Conservation (phyloP, 2,797 vertebrate species). For the Muscicapa striata region DNA sequence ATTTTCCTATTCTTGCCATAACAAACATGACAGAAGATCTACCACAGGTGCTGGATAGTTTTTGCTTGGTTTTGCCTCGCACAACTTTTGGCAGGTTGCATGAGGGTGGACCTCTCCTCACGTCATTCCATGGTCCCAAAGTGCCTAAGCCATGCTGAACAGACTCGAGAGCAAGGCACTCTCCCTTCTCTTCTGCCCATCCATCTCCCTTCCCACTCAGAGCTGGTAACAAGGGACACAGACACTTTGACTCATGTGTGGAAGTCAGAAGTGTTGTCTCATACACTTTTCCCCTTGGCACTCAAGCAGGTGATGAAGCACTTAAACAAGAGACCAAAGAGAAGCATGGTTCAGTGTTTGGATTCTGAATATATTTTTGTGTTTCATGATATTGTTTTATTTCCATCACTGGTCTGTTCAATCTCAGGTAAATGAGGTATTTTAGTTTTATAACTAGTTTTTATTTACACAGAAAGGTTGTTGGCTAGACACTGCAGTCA, state of each 20-base stretch:
- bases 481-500: conserved; percentile 12
- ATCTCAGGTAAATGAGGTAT: conserved; percentile 82
- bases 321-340: conserved; percentile 71
- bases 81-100: not conserved
- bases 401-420: conserved; percentile 68
- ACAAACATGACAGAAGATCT: not conserved
- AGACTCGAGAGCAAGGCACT: not conserved
- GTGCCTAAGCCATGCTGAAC: conserved; percentile 22
- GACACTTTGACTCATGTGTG: not conserved
- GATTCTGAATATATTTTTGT: conserved; percentile 57
- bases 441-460: conserved; percentile 41
- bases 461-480: conserved; percentile 39
- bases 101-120: not conserved
- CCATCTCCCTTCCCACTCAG: not conserved
- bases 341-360: conserved; percentile 49
- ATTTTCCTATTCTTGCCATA: not conserved
- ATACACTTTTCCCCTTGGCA: not conserved
- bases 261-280: not conserved
- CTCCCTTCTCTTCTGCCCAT: not conserved
- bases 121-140: not conserved
- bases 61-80: not conserved
- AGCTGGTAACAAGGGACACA: not conserved
- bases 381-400: conserved; percentile 48
- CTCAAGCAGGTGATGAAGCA: conserved; percentile 31
- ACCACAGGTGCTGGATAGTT: not conserved